Evolutionary conservation across 2,113 vertebrate species (phyloP), one percentile per base, ranked within the genome.

Genomic region (Thomomys bottae): DNA sequence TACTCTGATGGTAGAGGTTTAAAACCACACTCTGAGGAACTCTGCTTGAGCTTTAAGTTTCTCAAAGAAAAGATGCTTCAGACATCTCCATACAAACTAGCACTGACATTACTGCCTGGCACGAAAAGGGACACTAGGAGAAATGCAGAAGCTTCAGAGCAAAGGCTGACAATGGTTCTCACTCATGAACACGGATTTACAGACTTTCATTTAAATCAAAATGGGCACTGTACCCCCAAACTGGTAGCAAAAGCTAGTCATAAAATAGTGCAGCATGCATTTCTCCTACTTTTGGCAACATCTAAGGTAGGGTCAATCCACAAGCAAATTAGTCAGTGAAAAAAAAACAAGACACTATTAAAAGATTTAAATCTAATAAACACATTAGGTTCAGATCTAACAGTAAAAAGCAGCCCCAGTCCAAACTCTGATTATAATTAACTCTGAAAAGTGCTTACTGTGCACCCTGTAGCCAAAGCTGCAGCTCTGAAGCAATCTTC

Each of bases 401-500:
- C 5, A 68, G 64, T 26, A 78, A 8, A 8, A 32, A 75, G 77
- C 12, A 77, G 40, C 18, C 11, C 66, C 63, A 73, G 45, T 34
- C 83, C 90, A 86, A 73, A 20, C 54, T 90, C 45, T 88, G 49
- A 80, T 84, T 45, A 36, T 1, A 36, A 90, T n/a, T 82, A 71
- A 36, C 72, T 90, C 59, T 78, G 84, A 88, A n/a, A 95, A 54
- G 64, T 81, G 83, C 97, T 98, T 98, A 99, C 98, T 96, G 97
- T 97, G 91, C 98, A 99, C 84, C 98, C 98, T 23, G 98, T 99
- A 73, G 98, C 98, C 91, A 98, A 77, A 66, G 98, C 98, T 91
- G 99, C 99, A 89, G 98, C 98, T 97, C 85, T 97, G 98, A 99
- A 99, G 96, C 98, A 99, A 88, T 98, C 98, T 96, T 98, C 98